phyloP scores from a whole-genome alignment of 2,888 invertebrate species.

The Ceraclea dissimilis region DNA sequence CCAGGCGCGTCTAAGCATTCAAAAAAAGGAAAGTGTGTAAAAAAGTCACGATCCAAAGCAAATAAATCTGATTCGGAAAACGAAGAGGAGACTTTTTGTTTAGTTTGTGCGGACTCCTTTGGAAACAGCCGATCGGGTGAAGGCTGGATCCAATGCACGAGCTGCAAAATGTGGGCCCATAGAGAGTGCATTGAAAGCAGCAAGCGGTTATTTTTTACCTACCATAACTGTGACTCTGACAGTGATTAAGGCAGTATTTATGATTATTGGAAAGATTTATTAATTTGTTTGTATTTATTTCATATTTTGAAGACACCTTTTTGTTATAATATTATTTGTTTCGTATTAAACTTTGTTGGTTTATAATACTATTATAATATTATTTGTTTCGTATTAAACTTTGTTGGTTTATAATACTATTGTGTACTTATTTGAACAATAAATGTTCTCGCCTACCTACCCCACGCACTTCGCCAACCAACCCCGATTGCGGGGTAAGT shows the following conservation, averaged over 20 bases:
- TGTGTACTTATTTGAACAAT: conserved; percentile 4
- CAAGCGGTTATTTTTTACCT: conserved; percentile 7
- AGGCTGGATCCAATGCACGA: conserved; percentile 17
- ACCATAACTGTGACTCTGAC: conserved; percentile 7
- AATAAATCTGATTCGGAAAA: conserved; percentile 10
- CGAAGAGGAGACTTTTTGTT: conserved; percentile 15
- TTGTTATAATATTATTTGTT: not conserved
- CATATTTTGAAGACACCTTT: too few species aligned
- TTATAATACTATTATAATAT: not conserved
- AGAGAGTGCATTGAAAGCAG: conserved; percentile 5
- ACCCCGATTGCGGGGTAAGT: conserved; percentile 8
- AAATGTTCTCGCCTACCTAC: conserved; percentile 13
- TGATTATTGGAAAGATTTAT: not conserved
- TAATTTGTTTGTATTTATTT: too few species aligned
- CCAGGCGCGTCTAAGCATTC: conserved; percentile 3
- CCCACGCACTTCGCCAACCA: conserved; percentile 10
- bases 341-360: not conserved
- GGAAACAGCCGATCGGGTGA: conserved; percentile 11
- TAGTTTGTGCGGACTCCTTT: conserved; percentile 18
- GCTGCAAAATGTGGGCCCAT: conserved; percentile 13
- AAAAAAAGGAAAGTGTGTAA: conserved; percentile 4
- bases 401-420: not conserved
- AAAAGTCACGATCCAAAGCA: conserved; percentile 12
- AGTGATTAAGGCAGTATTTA: conserved; percentile 6
- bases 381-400: conserved; percentile 1